These are phyloP conservation scores for Carlito syrichta DNA, from an alignment of 2,113 vertebrate species.

Conservation along the genomic window DNA sequence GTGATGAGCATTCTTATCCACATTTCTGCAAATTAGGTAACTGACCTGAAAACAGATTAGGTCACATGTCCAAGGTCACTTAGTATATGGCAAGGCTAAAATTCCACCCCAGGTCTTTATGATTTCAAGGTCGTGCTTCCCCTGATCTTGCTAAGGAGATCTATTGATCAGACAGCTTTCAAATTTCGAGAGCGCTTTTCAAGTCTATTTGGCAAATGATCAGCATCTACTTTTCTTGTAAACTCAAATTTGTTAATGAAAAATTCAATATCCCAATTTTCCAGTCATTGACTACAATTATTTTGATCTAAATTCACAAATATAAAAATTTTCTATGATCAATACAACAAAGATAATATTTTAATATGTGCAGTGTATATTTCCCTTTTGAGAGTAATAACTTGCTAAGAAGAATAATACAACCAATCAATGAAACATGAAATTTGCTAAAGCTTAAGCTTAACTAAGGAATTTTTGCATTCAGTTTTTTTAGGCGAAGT, in stretches of 20 bases:
- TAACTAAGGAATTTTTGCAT: not conserved
- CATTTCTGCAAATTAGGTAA: not conserved
- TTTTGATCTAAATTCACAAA: not conserved
- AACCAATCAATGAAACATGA: not conserved
- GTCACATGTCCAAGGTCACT: not conserved
- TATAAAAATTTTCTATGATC: not conserved
- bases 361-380: not conserved
- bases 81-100: not conserved
- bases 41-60: not conserved
- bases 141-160: not conserved
- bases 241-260: not conserved
- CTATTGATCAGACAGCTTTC: not conserved
- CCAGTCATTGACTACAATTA: not conserved
- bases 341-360: not conserved
- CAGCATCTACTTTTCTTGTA: not conserved
- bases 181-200: not conserved
- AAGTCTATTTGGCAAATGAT: not conserved
- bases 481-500: not conserved
- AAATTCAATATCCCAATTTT: not conserved
- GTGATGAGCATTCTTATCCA: not conserved
- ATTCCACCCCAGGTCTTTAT: not conserved
- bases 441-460: not conserved
- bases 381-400: not conserved
- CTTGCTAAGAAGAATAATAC: not conserved
- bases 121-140: not conserved